Evolutionary conservation across 2,888 invertebrate species (phyloP).

Genomic region (Scaptomyza reducta): DNA sequence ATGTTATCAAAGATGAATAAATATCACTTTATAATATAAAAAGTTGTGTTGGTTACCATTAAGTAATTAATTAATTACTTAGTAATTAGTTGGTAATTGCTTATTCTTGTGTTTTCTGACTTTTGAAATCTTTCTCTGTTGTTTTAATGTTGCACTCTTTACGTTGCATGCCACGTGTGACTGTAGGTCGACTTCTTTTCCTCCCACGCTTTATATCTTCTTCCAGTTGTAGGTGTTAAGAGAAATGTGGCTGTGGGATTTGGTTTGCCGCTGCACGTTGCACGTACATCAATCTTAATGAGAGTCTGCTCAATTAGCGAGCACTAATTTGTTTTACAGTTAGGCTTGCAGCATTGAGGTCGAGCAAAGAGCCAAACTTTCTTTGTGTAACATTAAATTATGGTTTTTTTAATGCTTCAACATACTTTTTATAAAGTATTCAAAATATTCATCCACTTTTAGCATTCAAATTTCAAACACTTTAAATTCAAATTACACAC

Average conservation of each 20-base stretch:
- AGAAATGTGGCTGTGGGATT: conserved; percentile 39
- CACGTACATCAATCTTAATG: conserved; percentile 57
- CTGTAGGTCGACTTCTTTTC: conserved; percentile 29
- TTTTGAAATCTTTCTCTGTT: background rate
- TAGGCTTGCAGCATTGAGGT: conserved; percentile 26
- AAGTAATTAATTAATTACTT: too few species aligned
- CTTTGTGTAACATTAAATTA: too few species aligned
- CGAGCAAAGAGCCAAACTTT: background rate
- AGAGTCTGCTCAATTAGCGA: conserved; percentile 59
- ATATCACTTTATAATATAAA: too few species aligned
- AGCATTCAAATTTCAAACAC: conserved; percentile 23
- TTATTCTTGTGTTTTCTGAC: too few species aligned
- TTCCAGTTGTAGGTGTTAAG: conserved; percentile 49
- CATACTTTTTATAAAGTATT: background rate
- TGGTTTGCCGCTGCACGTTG: conserved; percentile 38
- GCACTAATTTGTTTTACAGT: conserved; percentile 52
- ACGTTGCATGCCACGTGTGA: conserved; percentile 57
- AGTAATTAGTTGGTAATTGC: too few species aligned
- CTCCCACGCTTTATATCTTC: too few species aligned
- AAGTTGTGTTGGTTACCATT: too few species aligned
- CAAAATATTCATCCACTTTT: background rate
- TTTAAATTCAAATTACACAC: conserved; percentile 27
- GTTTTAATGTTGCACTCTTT: background rate
- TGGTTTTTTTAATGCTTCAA: too few species aligned
- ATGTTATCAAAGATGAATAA: too few species aligned